These are phyloP conservation scores for Agrochola macilenta DNA, from an alignment of 2,888 invertebrate species.

Conservation along the genomic window DNA sequence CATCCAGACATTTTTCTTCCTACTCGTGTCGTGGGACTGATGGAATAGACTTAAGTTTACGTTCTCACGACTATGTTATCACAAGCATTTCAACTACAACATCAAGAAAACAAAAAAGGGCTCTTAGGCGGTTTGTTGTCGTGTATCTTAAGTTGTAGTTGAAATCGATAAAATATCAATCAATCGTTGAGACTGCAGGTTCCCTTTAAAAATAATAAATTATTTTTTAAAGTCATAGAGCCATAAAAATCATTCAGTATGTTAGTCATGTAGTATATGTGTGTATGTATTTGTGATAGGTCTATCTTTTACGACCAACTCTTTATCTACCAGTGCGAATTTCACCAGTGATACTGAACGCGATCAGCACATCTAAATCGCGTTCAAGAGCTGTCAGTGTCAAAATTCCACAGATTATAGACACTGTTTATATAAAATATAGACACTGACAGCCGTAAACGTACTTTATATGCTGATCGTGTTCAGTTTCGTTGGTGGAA, in stretches of 20 bases:
- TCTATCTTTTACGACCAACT: not conserved
- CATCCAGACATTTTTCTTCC: not conserved
- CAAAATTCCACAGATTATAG: no score
- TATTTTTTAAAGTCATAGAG: not conserved
- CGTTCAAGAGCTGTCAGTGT: no score
- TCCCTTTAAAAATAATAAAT: not conserved
- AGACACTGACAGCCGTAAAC: no score
- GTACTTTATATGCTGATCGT: no score
- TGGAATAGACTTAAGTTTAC: not conserved
- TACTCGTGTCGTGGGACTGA: not conserved
- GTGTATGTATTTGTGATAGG: not conserved
- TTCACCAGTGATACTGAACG: no score
- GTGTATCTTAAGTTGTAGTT: not conserved
- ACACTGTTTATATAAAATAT: no score
- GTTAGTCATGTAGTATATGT: not conserved
- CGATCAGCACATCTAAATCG: no score
- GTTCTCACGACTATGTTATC: not conserved
- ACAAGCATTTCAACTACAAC: not conserved
- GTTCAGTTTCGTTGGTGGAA: no score
- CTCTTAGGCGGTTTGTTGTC: no score
- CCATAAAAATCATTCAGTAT: no score
- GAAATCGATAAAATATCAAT: not conserved
- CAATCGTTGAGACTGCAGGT: not conserved
- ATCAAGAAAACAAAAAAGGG: not conserved
- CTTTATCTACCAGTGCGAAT: not conserved